Percentiles rank a stretch among this genome's conserved stretches.
Evolutionary conservation across 2,888 invertebrate genomes (phyloP).

Genomic region (Bimastos eiseni): DNA sequence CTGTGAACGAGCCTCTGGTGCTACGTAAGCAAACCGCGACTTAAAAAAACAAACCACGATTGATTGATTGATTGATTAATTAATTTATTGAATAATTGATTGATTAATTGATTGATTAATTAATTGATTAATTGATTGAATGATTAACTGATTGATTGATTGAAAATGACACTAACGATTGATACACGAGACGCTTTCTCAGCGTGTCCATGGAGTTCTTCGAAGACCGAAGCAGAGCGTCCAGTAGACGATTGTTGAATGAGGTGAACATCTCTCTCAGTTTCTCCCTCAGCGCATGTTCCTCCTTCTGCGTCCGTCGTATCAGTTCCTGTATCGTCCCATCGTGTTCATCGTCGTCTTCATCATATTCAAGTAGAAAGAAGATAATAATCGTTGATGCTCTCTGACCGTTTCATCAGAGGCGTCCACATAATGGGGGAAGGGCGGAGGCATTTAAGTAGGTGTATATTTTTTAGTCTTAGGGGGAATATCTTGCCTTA

Average conservation of each 20-base stretch:
- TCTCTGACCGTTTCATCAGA: too few relatives aligned
- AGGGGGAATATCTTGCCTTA: too few relatives aligned
- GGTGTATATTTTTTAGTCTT: too few relatives aligned
- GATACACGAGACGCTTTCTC: conserved; percentile 67
- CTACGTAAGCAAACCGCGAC: too few relatives aligned
- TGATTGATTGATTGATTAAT: too few relatives aligned
- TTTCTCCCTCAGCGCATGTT: conserved; percentile 75
- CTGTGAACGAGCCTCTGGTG: too few relatives aligned
- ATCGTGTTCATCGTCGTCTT: neutral
- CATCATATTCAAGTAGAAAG: neutral
- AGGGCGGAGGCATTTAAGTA: too few relatives aligned
- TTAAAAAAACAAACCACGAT: too few relatives aligned
- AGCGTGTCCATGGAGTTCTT: conserved; percentile 75
- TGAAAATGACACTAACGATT: neutral
- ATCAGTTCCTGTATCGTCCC: neutral
- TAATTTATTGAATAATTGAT: too few relatives aligned
- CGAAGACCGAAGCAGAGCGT: conserved; percentile 76
- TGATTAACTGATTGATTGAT: neutral
- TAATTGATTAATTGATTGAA: too few relatives aligned
- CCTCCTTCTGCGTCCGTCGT: conserved; percentile 65
- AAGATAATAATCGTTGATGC: neutral
- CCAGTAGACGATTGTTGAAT: conserved; percentile 76
- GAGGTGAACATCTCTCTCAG: conserved; percentile 74
- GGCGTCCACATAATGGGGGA: too few relatives aligned
- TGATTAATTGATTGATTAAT: too few relatives aligned